A percentile compares a stretch with the other conserved stretches of the same genome.
These are phyloP conservation scores for Melanostigma gelatinosum DNA, from an alignment of 2,113 vertebrate species.

Conservation along the genomic window DNA sequence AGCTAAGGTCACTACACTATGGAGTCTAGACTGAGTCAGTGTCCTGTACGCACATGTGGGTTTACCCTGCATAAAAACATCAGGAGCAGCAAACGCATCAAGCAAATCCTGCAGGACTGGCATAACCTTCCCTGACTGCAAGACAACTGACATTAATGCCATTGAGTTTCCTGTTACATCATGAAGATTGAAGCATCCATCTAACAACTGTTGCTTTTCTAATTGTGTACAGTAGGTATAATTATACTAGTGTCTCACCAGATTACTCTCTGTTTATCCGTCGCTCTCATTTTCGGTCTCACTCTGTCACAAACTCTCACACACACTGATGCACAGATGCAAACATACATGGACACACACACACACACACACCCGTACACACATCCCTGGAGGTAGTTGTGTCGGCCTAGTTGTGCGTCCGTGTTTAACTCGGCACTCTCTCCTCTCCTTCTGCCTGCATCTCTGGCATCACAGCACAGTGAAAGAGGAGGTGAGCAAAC, in stretches of 20 bases:
- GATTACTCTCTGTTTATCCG: conserved; percentile 32
- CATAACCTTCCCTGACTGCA: conserved; percentile 5
- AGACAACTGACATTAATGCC: neutral
- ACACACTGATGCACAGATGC: conserved; percentile 8
- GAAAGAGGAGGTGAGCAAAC: conserved; percentile 43
- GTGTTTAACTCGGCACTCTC: conserved; percentile 72
- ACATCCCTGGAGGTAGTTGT: conserved; percentile 66
- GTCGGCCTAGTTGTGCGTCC: conserved; percentile 76
- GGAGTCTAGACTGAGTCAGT: neutral
- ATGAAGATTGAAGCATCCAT: neutral
- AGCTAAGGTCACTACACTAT: neutral
- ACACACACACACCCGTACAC: conserved; percentile 40
- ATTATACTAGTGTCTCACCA: conserved; percentile 30
- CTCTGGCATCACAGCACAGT: conserved; percentile 57
- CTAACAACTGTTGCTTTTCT: conserved; percentile 2
- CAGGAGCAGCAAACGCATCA: conserved; percentile 1
- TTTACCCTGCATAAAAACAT: neutral
- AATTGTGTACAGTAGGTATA: conserved; percentile 29
- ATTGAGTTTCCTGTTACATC: conserved; percentile 8
- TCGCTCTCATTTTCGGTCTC: conserved; percentile 40
- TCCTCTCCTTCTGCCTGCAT: conserved; percentile 57
- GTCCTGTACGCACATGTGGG: neutral
- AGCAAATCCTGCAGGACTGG: neutral
- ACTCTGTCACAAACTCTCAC: conserved; percentile 28
- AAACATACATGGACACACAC: conserved; percentile 16